Evolutionary conservation across 2,888 invertebrate genomes (phyloP), one percentile per base, ranked within the genome.

Genomic region (Nomada fucata): DNA sequence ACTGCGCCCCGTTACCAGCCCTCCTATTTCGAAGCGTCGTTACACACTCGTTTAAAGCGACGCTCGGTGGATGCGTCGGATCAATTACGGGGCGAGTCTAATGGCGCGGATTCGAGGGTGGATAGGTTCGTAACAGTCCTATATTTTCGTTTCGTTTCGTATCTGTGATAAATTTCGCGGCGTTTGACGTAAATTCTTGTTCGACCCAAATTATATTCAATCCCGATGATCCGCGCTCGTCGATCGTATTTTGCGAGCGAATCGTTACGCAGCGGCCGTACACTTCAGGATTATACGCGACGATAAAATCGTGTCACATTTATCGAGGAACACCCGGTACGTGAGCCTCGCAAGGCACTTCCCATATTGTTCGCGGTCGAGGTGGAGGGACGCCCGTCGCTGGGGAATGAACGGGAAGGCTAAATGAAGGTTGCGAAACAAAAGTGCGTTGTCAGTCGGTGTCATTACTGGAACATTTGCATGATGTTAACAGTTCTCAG

Each of bases 401-500:
- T 65, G 57, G 82, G 82, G 82, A 80, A 84, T 76, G 82, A 84
- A 76, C 84, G 76, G 76, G 69, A 76, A 26, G 79, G 74, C 82
- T 79, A 82, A 84, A 84, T 84, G 84, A 82, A 82, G 82, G 84
- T 82, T 84, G 82, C 83, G 84, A 84, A 76, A 84, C 82, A 84
- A 84, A 84, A 84, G 84, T 82, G 84, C 84, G 82, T 84, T 84
- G 83, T 83, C 83, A 83, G 83, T 83, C 53, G 82, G 83, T 82
- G 82, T 83, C 83, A 83, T 83, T 83, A 83, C 83, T 74, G 83
- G 82, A 76, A 83, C 83, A 82, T 83, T 83, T 82, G 83, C 82
- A 82, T 82, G 72, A 76, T 82, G 82, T 83, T 83, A 83, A 83
- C 83, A 78, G 78, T 83, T 82, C 72, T 52, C 55, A 78, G 52